phyloP scores from a whole-genome alignment of 2,888 invertebrate genomes.

The Chromoteleia sp. region DNA sequence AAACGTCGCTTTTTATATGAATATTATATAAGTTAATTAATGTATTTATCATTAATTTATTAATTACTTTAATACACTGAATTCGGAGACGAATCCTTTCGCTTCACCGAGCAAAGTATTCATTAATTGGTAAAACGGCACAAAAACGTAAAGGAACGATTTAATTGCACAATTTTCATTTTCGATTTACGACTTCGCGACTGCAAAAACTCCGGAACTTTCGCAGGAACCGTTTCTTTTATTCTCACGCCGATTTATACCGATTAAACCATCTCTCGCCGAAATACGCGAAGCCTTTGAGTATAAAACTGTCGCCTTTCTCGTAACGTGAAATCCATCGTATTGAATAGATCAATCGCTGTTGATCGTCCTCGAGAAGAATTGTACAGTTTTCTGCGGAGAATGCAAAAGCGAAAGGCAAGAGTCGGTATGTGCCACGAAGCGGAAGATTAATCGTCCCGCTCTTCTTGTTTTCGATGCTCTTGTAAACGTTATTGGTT shows the following conservation, averaged over 20 bases:
- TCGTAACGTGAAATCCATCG: slow-evolving; percentile 47
- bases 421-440: slow-evolving; percentile 51
- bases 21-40: too few relatives aligned
- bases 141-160: not conserved
- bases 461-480: slow-evolving; percentile 53
- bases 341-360: slow-evolving; percentile 62
- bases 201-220: not conserved
- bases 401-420: slow-evolving; percentile 46
- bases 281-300: slow-evolving; percentile 31
- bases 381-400: slow-evolving; percentile 47
- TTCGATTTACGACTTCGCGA: not conserved
- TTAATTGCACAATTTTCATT: not conserved
- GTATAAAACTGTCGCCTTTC: slow-evolving; percentile 55
- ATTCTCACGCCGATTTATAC: slow-evolving; percentile 21
- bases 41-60: too few relatives aligned
- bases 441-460: slow-evolving; percentile 55
- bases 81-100: too few relatives aligned
- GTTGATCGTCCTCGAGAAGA: slow-evolving; percentile 34
- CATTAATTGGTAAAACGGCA: too few relatives aligned
- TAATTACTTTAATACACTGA: too few relatives aligned
- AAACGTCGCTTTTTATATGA: too few relatives aligned
- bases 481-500: slow-evolving; percentile 68
- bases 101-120: too few relatives aligned
- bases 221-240: slow-evolving; percentile 4
- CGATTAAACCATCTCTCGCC: slow-evolving; percentile 49